A percentile compares a stretch with the other conserved stretches of the same genome.
phyloP scores from a whole-genome alignment of 2,888 invertebrate species.

The Dimorphilus gyrociliatus region DNA sequence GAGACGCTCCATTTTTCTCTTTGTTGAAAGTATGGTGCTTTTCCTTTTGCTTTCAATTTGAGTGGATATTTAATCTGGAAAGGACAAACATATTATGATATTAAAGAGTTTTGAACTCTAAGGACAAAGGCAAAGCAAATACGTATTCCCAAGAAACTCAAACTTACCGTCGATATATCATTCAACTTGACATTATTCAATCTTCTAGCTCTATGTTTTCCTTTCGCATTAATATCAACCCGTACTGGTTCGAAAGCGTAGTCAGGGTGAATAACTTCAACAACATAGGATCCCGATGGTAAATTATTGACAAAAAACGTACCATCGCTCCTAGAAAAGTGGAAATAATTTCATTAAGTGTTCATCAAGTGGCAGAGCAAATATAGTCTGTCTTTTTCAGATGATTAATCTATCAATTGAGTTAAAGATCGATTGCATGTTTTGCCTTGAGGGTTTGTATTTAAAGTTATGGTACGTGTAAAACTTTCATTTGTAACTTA shows the following conservation, averaged over 20 bases:
- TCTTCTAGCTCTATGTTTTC: slow-evolving; percentile 82
- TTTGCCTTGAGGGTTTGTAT: no score
- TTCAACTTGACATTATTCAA: slow-evolving; percentile 84
- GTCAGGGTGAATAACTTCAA: slow-evolving; percentile 78
- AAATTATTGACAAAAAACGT: slow-evolving; percentile 64
- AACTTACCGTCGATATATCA: slow-evolving; percentile 53
- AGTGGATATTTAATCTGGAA: slow-evolving; percentile 90
- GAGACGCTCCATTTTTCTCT: slow-evolving; percentile 92
- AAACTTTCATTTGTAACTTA: no score
- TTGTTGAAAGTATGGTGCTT: slow-evolving; percentile 58
- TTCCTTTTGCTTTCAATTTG: slow-evolving; percentile 63
- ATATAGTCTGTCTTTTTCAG: no score
- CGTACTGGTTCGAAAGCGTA: slow-evolving; percentile 80
- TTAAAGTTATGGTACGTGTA: no score
- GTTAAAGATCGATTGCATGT: no score
- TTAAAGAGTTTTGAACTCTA: no score
- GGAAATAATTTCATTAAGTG: slow-evolving; percentile 4
- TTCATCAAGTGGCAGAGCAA: no score
- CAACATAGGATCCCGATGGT: slow-evolving; percentile 55
- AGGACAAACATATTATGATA: no score
- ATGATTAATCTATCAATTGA: no score
- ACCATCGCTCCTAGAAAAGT: slow-evolving; percentile 59
- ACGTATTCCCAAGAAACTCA: no score
- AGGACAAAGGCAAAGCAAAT: no score
- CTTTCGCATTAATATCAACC: slow-evolving; percentile 92